Evolutionary conservation across 1,140 invertebrate species (phyloP).

Genomic region (Calliopsis andreniformis): DNA sequence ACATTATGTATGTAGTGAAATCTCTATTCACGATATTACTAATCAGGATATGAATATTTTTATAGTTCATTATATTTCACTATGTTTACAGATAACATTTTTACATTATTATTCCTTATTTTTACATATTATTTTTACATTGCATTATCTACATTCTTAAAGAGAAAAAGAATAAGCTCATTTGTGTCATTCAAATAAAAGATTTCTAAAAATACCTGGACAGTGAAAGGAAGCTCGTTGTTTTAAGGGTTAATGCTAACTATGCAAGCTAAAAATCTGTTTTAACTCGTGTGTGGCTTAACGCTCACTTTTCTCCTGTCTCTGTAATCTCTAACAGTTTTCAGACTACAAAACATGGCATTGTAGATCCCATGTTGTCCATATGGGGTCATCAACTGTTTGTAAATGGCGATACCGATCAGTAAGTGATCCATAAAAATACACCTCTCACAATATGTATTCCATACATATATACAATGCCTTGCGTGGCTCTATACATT

Average conservation of each 20-base stretch:
- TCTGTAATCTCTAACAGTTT: slow-evolving; percentile 87
- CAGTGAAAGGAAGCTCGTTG: slow-evolving; percentile 31
- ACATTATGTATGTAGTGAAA: neutral
- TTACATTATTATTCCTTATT: slow-evolving; percentile 19
- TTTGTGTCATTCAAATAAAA: neutral
- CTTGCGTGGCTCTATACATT: slow-evolving; percentile 50
- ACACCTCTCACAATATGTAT: slow-evolving; percentile 62
- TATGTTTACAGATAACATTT: slow-evolving; percentile 35
- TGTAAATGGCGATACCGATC: slow-evolving; percentile 96
- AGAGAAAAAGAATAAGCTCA: neutral
- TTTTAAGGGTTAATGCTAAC: slow-evolving; percentile 63
- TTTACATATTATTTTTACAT: slow-evolving; percentile 8
- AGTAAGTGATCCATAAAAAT: slow-evolving; percentile 88
- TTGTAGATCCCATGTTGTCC: slow-evolving; percentile 97
- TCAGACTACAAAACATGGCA: slow-evolving; percentile 96
- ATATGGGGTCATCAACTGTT: slow-evolving; percentile 98
- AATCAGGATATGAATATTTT: slow-evolving; percentile 12
- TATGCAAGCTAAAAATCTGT: slow-evolving; percentile 50
- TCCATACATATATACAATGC: slow-evolving; percentile 57
- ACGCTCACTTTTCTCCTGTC: slow-evolving; percentile 74
- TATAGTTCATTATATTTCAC: neutral
- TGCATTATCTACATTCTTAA: neutral
- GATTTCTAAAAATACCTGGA: neutral
- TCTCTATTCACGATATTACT: neutral
- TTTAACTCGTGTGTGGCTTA: slow-evolving; percentile 63